Conservation (phyloP, 2,797 vertebrate species). For the Labroides dimidiatus region DNA sequence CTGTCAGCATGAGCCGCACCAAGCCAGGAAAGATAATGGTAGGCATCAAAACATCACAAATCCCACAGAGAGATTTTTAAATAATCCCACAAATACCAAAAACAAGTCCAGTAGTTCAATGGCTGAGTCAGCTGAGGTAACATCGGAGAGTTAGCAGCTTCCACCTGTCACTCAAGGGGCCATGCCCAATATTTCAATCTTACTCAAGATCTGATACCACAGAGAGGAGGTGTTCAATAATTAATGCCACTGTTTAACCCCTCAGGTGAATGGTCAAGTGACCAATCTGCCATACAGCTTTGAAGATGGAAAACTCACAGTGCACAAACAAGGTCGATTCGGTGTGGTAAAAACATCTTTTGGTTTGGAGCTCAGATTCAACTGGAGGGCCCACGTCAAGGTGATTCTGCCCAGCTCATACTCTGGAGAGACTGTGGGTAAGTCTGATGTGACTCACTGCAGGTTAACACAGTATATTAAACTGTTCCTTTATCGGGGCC, state of each 20-base stretch:
- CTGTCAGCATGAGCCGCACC: conserved; percentile 38
- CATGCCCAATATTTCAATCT: no score
- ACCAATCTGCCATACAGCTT: conserved; percentile 39
- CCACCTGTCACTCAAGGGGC: no score
- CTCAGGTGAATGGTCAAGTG: conserved; percentile 23
- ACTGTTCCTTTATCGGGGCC: no score
- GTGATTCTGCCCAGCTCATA: conserved; percentile 53
- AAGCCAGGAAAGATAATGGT: conserved; percentile 21
- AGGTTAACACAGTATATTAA: no score
- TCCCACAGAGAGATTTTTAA: no score
- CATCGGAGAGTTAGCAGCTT: no score
- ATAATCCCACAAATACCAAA: no score
- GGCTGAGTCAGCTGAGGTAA: no score
- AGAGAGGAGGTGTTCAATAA: no score
- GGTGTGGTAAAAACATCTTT: conserved; percentile 28
- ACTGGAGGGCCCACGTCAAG: conserved; percentile 44
- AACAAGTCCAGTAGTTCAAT: no score
- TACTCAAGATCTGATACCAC: no score
- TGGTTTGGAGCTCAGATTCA: conserved; percentile 46
- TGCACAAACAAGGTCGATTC: conserved; percentile 18
- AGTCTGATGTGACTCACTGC: background rate
- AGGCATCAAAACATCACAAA: background rate
- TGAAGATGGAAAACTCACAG: conserved; percentile 4
- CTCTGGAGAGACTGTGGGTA: conserved; percentile 24
- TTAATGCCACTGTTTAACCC: no score